Conservation (phyloP, 2,888 invertebrate genomes). For the Dexiosoma caninum region DNA sequence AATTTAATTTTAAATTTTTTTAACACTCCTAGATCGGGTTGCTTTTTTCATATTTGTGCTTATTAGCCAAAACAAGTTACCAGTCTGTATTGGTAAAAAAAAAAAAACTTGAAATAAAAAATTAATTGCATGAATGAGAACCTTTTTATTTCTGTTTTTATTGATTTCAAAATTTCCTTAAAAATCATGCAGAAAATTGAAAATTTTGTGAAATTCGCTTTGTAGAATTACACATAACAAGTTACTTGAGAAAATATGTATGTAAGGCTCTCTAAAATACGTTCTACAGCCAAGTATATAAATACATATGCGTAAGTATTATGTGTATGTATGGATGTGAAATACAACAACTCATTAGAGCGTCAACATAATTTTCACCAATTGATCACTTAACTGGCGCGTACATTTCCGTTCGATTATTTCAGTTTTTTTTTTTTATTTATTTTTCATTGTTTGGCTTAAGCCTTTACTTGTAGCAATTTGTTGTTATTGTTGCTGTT, state of each 20-base stretch:
- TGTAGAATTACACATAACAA: neutral
- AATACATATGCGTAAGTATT: neutral
- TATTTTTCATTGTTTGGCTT: constrained; percentile 5
- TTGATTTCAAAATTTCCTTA: too few relatives aligned
- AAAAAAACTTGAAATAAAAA: too few relatives aligned
- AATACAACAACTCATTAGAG: constrained; percentile 50
- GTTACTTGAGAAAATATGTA: neutral
- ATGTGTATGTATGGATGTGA: neutral
- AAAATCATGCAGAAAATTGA: too few relatives aligned
- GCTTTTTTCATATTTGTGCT: too few relatives aligned
- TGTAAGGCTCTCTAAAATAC: too few relatives aligned
- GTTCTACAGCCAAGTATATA: too few relatives aligned
- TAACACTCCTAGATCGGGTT: too few relatives aligned
- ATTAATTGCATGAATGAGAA: too few relatives aligned
- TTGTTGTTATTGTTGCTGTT: constrained; percentile 42
- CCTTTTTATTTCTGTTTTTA: too few relatives aligned
- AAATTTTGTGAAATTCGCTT: too few relatives aligned
- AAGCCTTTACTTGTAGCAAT: constrained; percentile 4
- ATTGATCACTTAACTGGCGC: constrained; percentile 66
- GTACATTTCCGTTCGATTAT: constrained; percentile 66
- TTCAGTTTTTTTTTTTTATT: constrained; percentile 20
- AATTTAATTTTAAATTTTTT: neutral
- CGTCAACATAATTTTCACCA: constrained; percentile 64
- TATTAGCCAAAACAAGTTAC: too few relatives aligned
- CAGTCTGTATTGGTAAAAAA: too few relatives aligned